A percentile compares a stretch with the other conserved stretches of the same genome.
These are phyloP conservation scores for Lycorma delicatula DNA, from an alignment of 1,140 invertebrate species.

Conservation along the genomic window DNA sequence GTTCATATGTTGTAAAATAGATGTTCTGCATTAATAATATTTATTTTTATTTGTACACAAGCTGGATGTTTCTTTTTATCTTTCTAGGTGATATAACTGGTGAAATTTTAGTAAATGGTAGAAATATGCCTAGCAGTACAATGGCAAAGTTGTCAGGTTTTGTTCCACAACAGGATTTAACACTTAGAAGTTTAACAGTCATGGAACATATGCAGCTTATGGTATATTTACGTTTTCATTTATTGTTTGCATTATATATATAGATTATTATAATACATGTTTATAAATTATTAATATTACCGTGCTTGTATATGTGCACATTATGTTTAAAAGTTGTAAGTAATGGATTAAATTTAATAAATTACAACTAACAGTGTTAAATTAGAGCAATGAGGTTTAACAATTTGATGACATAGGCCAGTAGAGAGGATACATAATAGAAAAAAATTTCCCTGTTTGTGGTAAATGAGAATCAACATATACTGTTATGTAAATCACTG, in stretches of 20 bases:
- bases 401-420: too few species aligned
- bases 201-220: conserved; percentile 66
- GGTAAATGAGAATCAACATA: too few species aligned
- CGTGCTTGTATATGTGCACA: too few species aligned
- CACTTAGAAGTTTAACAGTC: conserved; percentile 57
- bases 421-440: too few species aligned
- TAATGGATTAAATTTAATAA: too few species aligned
- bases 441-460: too few species aligned
- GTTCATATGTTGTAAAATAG: neutral
- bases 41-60: neutral
- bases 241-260: neutral
- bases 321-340: too few species aligned
- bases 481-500: too few species aligned
- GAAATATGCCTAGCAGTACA: conserved; percentile 45
- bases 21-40: conserved; percentile 1
- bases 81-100: conserved; percentile 44
- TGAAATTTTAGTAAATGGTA: conserved; percentile 55
- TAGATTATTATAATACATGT: too few species aligned
- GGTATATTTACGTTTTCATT: conserved; percentile 40
- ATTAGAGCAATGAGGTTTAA: too few species aligned
- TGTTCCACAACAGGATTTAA: conserved; percentile 59
- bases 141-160: conserved; percentile 61
- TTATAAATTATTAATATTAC: too few species aligned
- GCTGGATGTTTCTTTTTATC: conserved; percentile 11
- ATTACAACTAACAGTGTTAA: too few species aligned